Evolutionary conservation across 2,888 invertebrate species (phyloP).

Genomic region (Steinernema carpocapsae): DNA sequence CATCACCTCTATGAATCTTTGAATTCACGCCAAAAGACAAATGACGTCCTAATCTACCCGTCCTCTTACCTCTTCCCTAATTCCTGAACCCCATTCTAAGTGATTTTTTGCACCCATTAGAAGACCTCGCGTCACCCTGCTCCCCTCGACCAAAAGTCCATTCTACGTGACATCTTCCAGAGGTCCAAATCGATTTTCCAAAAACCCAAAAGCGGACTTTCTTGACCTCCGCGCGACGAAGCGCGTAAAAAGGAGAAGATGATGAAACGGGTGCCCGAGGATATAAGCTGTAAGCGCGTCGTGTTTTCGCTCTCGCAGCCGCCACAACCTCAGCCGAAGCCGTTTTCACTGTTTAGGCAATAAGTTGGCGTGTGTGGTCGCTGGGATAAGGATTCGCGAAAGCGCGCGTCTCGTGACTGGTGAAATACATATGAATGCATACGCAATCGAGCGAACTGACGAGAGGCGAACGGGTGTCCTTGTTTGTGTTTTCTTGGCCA

Average conservation of each 20-base stretch:
- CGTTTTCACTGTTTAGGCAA: neutral
- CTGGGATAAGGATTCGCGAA: neutral
- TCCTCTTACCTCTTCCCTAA: constrained; percentile 1
- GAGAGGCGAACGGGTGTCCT: neutral
- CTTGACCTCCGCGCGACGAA: constrained; percentile 25
- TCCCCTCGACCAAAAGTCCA: no score
- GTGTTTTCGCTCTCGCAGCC: constrained; percentile 27
- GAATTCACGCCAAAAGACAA: no score
- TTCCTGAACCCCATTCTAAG: neutral
- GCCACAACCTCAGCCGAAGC: no score
- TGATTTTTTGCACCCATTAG: neutral
- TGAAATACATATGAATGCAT: constrained; percentile 5
- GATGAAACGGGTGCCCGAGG: constrained; percentile 25
- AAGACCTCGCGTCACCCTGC: no score
- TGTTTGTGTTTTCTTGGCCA: neutral
- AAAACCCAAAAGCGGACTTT: constrained; percentile 1
- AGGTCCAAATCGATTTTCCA: constrained; percentile 28
- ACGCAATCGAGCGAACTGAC: constrained; percentile 5
- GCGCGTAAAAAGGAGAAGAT: constrained; percentile 6
- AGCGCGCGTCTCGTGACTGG: neutral
- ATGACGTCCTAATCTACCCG: neutral
- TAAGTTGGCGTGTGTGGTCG: neutral
- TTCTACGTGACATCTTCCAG: constrained; percentile 20
- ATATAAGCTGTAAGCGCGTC: constrained; percentile 10
- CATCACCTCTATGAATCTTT: no score